A percentile compares a stretch with the other conserved stretches of the same genome.
These are phyloP conservation scores for Ctenicera cuprea DNA, from an alignment of 2,888 invertebrate genomes.

Conservation along the genomic window DNA sequence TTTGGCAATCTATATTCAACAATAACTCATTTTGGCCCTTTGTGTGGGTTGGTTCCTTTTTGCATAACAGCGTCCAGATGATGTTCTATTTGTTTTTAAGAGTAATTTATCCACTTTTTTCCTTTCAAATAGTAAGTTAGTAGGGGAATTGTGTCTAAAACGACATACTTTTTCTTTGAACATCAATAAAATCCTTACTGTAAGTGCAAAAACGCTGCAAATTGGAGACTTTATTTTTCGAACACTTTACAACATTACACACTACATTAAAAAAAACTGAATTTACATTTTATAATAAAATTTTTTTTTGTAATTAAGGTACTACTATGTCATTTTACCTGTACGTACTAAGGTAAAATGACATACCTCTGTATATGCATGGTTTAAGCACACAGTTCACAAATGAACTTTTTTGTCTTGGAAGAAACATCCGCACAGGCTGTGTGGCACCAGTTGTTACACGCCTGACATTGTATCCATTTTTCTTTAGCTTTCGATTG, in stretches of 20 bases:
- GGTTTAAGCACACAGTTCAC: neutral
- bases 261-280: constrained; percentile 1
- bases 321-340: constrained; percentile 9
- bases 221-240: constrained; percentile 22
- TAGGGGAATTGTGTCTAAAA: no score
- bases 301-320: constrained; percentile 1
- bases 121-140: no score
- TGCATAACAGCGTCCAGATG: no score
- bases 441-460: neutral
- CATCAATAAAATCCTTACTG: neutral
- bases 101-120: no score
- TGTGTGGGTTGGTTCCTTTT: no score
- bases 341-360: neutral
- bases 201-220: neutral
- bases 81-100: no score
- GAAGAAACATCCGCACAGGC: constrained; percentile 1
- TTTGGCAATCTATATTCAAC: no score
- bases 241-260: constrained; percentile 20
- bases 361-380: neutral
- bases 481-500: constrained; percentile 2
- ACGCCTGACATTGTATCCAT: neutral
- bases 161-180: no score
- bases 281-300: neutral
- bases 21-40: no score
- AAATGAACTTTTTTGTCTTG: neutral